These are phyloP conservation scores for Panthera tigris DNA, from an alignment of 2,113 vertebrate genomes.

Conservation along the genomic window DNA sequence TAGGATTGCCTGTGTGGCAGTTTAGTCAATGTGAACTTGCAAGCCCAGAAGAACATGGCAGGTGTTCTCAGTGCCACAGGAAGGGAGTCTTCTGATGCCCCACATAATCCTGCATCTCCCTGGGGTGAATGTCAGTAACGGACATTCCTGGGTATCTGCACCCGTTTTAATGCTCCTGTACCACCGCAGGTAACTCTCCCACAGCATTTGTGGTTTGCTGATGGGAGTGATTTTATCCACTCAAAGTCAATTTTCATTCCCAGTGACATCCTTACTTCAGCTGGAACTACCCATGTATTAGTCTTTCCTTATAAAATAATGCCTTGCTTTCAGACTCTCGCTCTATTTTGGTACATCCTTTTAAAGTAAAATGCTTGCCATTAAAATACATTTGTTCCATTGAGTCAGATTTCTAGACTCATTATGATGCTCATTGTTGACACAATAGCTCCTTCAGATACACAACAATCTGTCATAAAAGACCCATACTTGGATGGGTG, in stretches of 20 bases:
- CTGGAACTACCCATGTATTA: slow-evolving; percentile 64
- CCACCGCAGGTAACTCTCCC: not conserved
- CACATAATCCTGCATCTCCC: not conserved
- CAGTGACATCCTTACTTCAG: slow-evolving; percentile 47
- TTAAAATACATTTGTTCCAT: slow-evolving; percentile 79
- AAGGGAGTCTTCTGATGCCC: not conserved
- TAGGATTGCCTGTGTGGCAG: not conserved
- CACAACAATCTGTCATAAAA: slow-evolving; percentile 46
- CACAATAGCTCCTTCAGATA: slow-evolving; percentile 70
- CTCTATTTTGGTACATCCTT: slow-evolving; percentile 80
- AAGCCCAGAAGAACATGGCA: not conserved
- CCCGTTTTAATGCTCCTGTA: not conserved
- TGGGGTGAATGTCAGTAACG: not conserved
- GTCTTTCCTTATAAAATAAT: slow-evolving; percentile 79
- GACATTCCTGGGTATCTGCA: not conserved
- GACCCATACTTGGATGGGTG: slow-evolving; percentile 37
- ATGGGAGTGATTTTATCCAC: slow-evolving; percentile 31
- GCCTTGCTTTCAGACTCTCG: slow-evolving; percentile 73
- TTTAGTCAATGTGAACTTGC: not conserved
- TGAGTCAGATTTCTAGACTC: slow-evolving; percentile 76
- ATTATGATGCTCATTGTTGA: slow-evolving; percentile 66
- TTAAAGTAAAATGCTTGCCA: slow-evolving; percentile 74
- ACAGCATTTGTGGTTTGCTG: slow-evolving; percentile 32
- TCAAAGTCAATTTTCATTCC: slow-evolving; percentile 54
- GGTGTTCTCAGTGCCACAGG: not conserved